phyloP scores from a whole-genome alignment of 2,113 vertebrate genomes.

The Psammodynastes pulverulentus region DNA sequence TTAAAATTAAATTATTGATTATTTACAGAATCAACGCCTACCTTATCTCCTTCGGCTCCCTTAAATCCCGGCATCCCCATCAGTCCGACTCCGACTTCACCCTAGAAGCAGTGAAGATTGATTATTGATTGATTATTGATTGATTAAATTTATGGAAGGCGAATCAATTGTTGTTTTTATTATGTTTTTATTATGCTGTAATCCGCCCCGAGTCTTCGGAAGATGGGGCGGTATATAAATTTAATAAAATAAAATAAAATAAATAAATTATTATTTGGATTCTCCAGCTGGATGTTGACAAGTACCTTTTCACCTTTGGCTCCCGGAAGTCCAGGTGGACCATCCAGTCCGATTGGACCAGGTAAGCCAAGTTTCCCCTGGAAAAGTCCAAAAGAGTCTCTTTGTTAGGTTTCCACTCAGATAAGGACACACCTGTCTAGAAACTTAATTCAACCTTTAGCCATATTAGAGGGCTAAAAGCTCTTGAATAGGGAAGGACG shows the following conservation, averaged over 20 bases:
- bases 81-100: conserved; percentile 73
- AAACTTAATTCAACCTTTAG: neutral
- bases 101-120: conserved; percentile 60
- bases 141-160: neutral
- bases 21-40: conserved; percentile 32
- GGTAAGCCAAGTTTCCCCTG: conserved; percentile 79
- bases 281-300: neutral
- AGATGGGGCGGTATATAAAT: no score
- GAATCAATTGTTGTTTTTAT: no score
- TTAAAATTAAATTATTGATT: neutral
- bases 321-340: conserved; percentile 73
- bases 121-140: neutral
- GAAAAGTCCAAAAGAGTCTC: conserved; percentile 10
- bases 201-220: no score
- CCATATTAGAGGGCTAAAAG: no score
- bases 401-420: neutral
- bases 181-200: no score
- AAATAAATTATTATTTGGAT: no score
- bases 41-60: conserved; percentile 77
- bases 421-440: neutral
- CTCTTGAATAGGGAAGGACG: no score
- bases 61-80: conserved; percentile 71
- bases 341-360: conserved; percentile 79
- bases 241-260: no score
- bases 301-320: conserved; percentile 78